Evolutionary conservation across 2,888 invertebrate genomes (phyloP).

Genomic region (Drosophila limbata): DNA sequence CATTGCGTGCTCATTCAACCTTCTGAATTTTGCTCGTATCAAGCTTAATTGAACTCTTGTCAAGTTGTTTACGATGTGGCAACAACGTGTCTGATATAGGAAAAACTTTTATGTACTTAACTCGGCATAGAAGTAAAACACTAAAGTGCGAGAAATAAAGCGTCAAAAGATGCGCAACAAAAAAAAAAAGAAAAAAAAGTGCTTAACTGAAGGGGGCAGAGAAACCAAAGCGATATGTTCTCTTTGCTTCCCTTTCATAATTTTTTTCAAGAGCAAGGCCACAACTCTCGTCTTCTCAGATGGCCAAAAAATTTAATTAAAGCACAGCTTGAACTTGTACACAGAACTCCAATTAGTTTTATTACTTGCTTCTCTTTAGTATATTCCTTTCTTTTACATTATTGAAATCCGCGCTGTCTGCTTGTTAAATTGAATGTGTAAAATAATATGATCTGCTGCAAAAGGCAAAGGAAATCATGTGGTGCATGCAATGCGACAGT

Average conservation of each 20-base stretch:
- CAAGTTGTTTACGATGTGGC: slow-evolving; percentile 54
- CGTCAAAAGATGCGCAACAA: slow-evolving; percentile 28
- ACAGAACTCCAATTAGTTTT: slow-evolving; percentile 49
- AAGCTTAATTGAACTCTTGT: slow-evolving; percentile 60
- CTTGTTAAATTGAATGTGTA: slow-evolving; percentile 35
- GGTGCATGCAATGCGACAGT: slow-evolving; percentile 41
- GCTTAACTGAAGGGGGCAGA: slow-evolving; percentile 2
- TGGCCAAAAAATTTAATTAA: slow-evolving; percentile 47
- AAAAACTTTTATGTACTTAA: slow-evolving; percentile 43
- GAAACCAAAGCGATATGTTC: slow-evolving; percentile 8
- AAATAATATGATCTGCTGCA: slow-evolving; percentile 31
- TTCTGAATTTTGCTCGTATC: slow-evolving; percentile 32
- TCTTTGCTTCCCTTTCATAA: slow-evolving; percentile 15
- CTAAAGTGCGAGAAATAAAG: slow-evolving; percentile 37
- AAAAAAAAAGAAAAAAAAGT: slow-evolving; percentile 14
- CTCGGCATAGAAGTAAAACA: slow-evolving; percentile 23
- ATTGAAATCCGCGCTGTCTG: slow-evolving; percentile 8
- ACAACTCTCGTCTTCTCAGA: slow-evolving; percentile 1
- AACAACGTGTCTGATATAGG: slow-evolving; percentile 25
- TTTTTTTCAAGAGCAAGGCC: slow-evolving; percentile 47
- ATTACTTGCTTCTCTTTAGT: slow-evolving; percentile 5
- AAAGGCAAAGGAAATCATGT: slow-evolving; percentile 31
- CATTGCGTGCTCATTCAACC: slow-evolving; percentile 15
- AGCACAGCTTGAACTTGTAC: slow-evolving; percentile 42
- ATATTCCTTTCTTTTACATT: slow-evolving; percentile 5